Evolutionary conservation across 2,888 invertebrate genomes (phyloP).

Genomic region (Leptopterna dolabrata): DNA sequence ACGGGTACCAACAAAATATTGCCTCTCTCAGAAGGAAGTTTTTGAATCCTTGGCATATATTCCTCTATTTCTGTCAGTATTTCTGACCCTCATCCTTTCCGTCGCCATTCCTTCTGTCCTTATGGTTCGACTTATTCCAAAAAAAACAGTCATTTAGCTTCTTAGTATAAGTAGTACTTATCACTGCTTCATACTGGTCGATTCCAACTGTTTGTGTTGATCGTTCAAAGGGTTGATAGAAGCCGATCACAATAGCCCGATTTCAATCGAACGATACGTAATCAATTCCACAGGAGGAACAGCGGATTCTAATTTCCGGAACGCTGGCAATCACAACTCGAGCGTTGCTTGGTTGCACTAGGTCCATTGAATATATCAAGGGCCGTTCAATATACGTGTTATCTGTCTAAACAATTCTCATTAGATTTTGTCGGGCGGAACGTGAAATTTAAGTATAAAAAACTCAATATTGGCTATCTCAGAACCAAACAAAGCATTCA

Average conservation of each 20-base stretch:
- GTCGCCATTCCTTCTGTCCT: no score
- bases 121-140: no score
- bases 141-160: no score
- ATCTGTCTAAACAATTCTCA: background rate
- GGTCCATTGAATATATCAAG: background rate
- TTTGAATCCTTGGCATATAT: no score
- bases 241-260: background rate
- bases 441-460: background rate
- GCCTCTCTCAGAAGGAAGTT: no score
- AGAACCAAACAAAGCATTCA: background rate
- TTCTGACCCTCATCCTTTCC: no score
- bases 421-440: background rate
- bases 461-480: background rate
- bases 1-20: no score
- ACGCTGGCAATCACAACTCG: background rate
- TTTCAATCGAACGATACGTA: background rate
- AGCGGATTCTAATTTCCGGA: background rate
- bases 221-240: no score
- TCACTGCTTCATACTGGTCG: no score
- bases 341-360: background rate
- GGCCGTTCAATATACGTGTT: background rate
- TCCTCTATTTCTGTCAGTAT: no score
- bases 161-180: no score
- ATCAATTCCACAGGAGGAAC: background rate
- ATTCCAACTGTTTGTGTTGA: no score